Percentiles rank a stretch among this genome's conserved stretches.
These are phyloP conservation scores for Hydrophis major DNA, from an alignment of 2,797 vertebrate genomes.

Conservation along the genomic window DNA sequence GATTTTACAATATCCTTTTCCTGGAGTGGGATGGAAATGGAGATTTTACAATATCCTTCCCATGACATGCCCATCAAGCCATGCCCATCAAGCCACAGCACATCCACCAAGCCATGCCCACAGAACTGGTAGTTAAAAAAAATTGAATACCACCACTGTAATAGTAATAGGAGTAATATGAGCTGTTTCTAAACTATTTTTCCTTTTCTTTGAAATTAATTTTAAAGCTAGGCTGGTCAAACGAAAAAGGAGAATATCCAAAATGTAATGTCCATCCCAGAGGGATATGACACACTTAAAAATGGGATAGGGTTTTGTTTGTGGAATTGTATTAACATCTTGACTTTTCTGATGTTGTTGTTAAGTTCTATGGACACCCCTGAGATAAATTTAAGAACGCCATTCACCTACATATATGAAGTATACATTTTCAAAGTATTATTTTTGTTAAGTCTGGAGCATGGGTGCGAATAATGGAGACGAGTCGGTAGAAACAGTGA, in stretches of 20 bases:
- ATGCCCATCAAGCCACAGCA: no score
- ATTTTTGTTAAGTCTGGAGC: not conserved
- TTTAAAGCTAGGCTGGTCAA: not conserved
- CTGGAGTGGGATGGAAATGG: no score
- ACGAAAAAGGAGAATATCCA: not conserved
- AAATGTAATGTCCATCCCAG: not conserved
- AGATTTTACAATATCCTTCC: no score
- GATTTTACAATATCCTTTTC: no score
- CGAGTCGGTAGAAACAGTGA: no score
- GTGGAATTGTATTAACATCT: not conserved
- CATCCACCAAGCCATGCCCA: no score
- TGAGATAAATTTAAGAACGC: not conserved
- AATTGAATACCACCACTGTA: not conserved
- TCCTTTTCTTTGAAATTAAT: conserved; percentile 3
- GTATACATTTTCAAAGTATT: not conserved
- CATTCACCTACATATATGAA: not conserved
- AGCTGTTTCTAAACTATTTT: not conserved
- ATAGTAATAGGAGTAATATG: not conserved
- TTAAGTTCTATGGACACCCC: not conserved
- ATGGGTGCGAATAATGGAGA: no score
- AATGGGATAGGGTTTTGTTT: not conserved
- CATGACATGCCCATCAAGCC: no score
- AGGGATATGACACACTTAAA: not conserved
- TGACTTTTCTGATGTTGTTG: not conserved
- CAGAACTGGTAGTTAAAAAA: no score